These are phyloP conservation scores for Platycnemis pennipes DNA, from an alignment of 2,888 invertebrate species.

Conservation along the genomic window DNA sequence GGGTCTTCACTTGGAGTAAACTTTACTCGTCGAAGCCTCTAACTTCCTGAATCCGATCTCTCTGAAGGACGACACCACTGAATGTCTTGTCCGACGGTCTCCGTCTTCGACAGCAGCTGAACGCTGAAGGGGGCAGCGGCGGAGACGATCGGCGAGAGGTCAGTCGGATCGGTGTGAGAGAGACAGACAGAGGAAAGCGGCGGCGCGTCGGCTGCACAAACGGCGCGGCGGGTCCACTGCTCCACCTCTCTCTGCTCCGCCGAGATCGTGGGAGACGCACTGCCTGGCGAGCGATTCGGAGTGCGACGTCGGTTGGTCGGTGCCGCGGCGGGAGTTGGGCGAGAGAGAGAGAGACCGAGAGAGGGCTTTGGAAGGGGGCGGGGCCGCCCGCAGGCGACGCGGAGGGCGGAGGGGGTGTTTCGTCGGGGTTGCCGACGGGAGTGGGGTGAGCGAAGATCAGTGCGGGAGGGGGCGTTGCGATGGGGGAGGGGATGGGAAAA, in stretches of 20 bases:
- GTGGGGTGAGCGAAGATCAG: neutral
- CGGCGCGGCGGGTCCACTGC: too few species aligned
- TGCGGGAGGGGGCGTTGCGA: neutral
- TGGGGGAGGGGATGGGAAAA: neutral
- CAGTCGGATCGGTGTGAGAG: neutral
- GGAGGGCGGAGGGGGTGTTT: neutral
- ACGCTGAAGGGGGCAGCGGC: neutral
- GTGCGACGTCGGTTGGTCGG: too few species aligned
- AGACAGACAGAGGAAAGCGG: too few species aligned
- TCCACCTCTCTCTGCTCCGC: too few species aligned
- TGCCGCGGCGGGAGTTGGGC: neutral
- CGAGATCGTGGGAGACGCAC: neutral
- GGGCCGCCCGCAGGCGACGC: neutral
- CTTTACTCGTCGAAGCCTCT: too few species aligned
- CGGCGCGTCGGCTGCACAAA: too few species aligned
- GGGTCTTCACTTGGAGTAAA: too few species aligned
- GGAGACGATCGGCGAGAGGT: neutral
- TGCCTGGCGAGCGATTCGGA: too few species aligned
- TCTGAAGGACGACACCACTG: neutral
- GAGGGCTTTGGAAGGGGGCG: neutral
- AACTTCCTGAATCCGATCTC: too few species aligned
- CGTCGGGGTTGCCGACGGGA: neutral
- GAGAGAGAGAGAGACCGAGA: neutral
- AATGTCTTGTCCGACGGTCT: neutral
- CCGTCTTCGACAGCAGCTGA: neutral